Evolutionary conservation across 1,140 invertebrate genomes (phyloP), one percentile per base, ranked within the genome.

Genomic region (Gryllus bimaculatus): DNA sequence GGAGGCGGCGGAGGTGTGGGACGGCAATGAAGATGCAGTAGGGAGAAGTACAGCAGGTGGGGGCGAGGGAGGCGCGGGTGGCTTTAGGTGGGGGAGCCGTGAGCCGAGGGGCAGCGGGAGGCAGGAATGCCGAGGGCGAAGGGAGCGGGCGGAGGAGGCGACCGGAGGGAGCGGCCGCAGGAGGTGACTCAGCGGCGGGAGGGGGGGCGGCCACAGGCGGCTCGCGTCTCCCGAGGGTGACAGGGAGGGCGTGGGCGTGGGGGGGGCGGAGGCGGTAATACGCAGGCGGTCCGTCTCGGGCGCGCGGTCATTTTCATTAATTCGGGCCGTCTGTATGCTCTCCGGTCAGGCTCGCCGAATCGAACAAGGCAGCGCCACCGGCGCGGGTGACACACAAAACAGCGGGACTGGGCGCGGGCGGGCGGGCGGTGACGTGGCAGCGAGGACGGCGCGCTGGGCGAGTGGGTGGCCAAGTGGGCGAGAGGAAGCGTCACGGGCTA

Each of bases 301-400:
- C 47, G n/a, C 47, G 80, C 83, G 85, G 86, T 87, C 85, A 88
- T 88, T 88, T 88, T 88, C 87, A 88, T 88, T n/a, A 88, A 88
- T 88, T 88, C 84, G 85, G n/a, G 86, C 86, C 86, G 87, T 88
- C 87, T 88, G 87, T 88, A 88, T 88, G 88, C 88, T 85, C 85
- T 80, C 81, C 82, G 82, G 82, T 81, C 81, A 80, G 75, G 78
- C 82, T 81, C 80, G 81, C 82, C 79, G 85, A 86, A 86, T 86
- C 85, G 86, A 87, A 86, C 84, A 85, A 79, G 66, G 85, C 84
- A 85, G 83, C 84, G 82, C 79, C 80, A 75, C 66, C 26, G 78
- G 7, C 26, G 13, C 21, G 73, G 74, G 78, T 48, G 78, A 79
- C 78, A 75, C 66, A 79, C 78, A 79, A 79, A 79, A 79, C 78